Base-by-base conservation (phyloP, 2,797 vertebrate species). In the Pseudomugil gertrudae region DNA sequence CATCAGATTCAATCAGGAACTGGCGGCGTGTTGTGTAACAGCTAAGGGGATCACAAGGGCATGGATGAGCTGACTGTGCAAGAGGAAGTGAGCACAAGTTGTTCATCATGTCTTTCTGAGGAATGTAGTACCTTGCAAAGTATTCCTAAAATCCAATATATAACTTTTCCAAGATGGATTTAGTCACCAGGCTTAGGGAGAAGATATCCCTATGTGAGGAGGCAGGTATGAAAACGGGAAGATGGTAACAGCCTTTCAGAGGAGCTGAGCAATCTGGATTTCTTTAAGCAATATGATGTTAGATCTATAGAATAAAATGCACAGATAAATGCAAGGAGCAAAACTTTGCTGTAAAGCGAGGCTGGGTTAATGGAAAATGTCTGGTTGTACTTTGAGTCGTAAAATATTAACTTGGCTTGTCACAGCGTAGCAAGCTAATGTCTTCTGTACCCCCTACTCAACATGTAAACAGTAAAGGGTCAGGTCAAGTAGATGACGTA, bases 141-240 rank as follows among this genome's bases (percentile, higher is more conserved):
- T 38, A 24, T 72, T 58, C 51, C 47, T 55, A 21, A 54, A 71
- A 51, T 35, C 43, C 7, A 14, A 57, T 0, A 14, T 30, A 23
- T 17, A 76, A n/a, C 3, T 48, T 80, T 74, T 85, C 73, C 57
- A 40, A 40, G 23, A 21, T 32, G 4, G 23, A 66, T 54, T 74
- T 69, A 66, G 72, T 58, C 66, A 78, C 36, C 40, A 51, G 40
- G 47, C 17, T 72, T 81, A 63, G 52, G 69, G 79, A 61, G 48
- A 50, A 51, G 78, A 83, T 65, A 63, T 67, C 75, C 72, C 63
- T 76, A 26, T 40, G 69, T 59, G 79, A 85, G 87, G 87, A 90
- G 88, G 73, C 65, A 53, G 15, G 62, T 56, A 51, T 77, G 66
- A 84, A 90, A 91, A 91, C 84, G 90, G 87, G 88, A 92, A 88